Base-by-base conservation (phyloP, 2,888 invertebrate species). In the Tanypteryx hageni region DNA sequence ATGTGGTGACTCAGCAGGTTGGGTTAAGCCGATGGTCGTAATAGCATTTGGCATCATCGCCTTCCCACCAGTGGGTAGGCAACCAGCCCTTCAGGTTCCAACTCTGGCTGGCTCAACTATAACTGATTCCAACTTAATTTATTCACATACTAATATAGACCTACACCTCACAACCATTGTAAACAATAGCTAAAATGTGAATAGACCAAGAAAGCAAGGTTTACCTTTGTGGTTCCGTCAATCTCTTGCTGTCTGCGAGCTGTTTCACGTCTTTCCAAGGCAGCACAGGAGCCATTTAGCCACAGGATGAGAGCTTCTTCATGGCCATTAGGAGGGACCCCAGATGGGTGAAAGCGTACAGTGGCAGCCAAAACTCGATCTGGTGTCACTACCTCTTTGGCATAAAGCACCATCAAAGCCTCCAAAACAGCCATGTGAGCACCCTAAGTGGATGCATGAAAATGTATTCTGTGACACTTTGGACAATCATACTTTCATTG, bases 391-490 rank as follows among this genome's bases (percentile, higher is more conserved):
- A 99, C 98, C 95, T 99, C 99, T 94, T 98, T 97, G 94, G 98
- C 98, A 96, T 99, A 99, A 94, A 99, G 96, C 95, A 97, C 96
- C 99, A 99, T 99, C 95, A 99, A 96, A 94, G 98, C 98, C 96
- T 99, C 99, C 95, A 99, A 98, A 95, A 99, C 98, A 95, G 98
- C 97, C 97, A 99, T 97, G 95, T 99, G 99, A 94, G 98, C 98
- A 95, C 97, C 97, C 99, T 99, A 96, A 44, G 44, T 44, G 44
- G 5, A 44, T 44, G 5, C 44, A 44, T 44, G 5, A 44, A 44
- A 44, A 44, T 5, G 5, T 44, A 3, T 3, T 44, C 44, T 44
- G 44, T 44, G 44, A 44, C 5, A 44, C 44, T 44, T 44, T 3
- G 44, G 44, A 5, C 5, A 44, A 44, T 44, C 44, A 44, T 44